Evolutionary conservation across 2,113 vertebrate genomes (phyloP).

Genomic region (Syrmaticus mikado): DNA sequence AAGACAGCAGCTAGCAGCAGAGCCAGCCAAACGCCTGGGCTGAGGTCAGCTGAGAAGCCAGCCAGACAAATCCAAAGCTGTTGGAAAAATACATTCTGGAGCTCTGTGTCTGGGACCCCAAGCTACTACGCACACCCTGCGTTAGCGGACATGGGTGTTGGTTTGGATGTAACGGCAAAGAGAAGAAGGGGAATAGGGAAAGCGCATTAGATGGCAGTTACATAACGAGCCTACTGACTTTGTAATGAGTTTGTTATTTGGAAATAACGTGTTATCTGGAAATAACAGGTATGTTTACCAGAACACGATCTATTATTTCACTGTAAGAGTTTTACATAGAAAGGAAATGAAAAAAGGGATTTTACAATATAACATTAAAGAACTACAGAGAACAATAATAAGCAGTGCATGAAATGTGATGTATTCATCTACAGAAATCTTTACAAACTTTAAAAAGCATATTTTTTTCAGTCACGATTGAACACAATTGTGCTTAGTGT

Average conservation of each 20-base stretch:
- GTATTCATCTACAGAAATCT: background rate
- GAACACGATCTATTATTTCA: constrained; percentile 26
- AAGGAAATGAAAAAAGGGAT: background rate
- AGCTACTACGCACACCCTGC: constrained; percentile 43
- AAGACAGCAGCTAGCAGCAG: constrained; percentile 56
- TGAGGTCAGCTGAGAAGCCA: constrained; percentile 66
- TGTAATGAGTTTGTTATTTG: constrained; percentile 12
- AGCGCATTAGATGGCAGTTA: background rate
- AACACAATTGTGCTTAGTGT: background rate
- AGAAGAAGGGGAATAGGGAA: background rate
- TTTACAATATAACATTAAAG: background rate
- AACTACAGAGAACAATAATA: background rate
- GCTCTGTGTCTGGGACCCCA: constrained; percentile 27
- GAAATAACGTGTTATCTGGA: constrained; percentile 22
- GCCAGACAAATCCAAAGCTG: constrained; percentile 59
- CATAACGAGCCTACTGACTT: constrained; percentile 29
- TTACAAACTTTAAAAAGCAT: background rate
- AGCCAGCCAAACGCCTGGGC: constrained; percentile 70
- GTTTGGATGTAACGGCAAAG: background rate
- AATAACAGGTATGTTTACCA: constrained; percentile 41
- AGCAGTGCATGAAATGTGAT: background rate
- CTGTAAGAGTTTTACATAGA: background rate
- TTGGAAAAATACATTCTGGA: constrained; percentile 67
- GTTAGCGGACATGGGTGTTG: constrained; percentile 18
- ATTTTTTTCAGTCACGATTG: background rate